These are phyloP conservation scores for Takifugu bimaculatus DNA, from an alignment of 2,113 vertebrate species.

Conservation along the genomic window DNA sequence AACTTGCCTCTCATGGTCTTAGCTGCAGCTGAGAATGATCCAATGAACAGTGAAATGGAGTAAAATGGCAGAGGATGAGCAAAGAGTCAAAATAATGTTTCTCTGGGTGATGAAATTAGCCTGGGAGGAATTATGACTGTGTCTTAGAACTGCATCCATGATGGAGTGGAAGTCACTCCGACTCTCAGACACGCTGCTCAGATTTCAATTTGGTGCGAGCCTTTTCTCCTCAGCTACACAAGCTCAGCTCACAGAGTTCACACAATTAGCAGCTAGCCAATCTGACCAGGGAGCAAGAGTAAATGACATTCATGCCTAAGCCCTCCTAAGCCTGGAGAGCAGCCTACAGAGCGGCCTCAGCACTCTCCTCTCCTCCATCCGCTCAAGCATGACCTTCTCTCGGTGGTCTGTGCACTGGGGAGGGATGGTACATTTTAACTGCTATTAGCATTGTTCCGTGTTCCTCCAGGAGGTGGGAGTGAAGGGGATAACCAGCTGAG, in stretches of 20 bases:
- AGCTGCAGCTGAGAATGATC: constrained; percentile 9
- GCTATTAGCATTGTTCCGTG: constrained; percentile 44
- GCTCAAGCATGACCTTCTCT: constrained; percentile 67
- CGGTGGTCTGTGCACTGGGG: constrained; percentile 42
- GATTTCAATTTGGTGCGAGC: constrained; percentile 76
- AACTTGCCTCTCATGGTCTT: constrained; percentile 5
- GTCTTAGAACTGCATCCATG: constrained; percentile 47
- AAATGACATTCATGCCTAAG: constrained; percentile 73
- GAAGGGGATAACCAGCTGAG: constrained; percentile 26
- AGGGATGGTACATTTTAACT: constrained; percentile 51
- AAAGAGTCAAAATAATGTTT: constrained; percentile 43
- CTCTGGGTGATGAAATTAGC: constrained; percentile 61
- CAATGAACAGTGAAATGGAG: constrained; percentile 44
- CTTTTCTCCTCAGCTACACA: constrained; percentile 59
- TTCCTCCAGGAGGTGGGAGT: constrained; percentile 7
- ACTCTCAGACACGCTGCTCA: constrained; percentile 72
- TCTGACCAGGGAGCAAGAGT: constrained; percentile 62
- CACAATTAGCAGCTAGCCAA: constrained; percentile 75
- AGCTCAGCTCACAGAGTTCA: constrained; percentile 66
- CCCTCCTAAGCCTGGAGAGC: constrained; percentile 71
- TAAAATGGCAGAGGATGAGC: constrained; percentile 16
- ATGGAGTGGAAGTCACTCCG: constrained; percentile 39
- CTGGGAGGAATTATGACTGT: constrained; percentile 53
- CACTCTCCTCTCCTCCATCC: constrained; percentile 47
- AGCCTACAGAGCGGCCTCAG: constrained; percentile 39